These are phyloP conservation scores for Ephestia elutella DNA, from an alignment of 1,140 invertebrate genomes.

Conservation along the genomic window DNA sequence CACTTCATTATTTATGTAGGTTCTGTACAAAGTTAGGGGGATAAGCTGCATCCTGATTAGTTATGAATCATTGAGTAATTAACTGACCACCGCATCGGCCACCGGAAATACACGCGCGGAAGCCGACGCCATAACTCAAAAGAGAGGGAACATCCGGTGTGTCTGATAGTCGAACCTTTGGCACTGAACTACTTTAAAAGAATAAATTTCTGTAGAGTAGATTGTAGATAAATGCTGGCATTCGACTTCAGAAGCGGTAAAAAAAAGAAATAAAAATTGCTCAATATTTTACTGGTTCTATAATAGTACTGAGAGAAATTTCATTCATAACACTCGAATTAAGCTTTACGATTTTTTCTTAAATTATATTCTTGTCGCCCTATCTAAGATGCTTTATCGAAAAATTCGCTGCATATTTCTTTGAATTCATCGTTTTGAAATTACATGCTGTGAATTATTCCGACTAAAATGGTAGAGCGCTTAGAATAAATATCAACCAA, in stretches of 20 bases:
- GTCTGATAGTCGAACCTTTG: conserved; percentile 17
- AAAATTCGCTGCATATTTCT: too few relatives aligned
- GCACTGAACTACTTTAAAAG: neutral
- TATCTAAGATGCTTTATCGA: too few relatives aligned
- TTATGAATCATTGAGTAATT: conserved; percentile 59
- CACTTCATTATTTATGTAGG: neutral
- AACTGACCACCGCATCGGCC: conserved; percentile 40
- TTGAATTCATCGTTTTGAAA: too few relatives aligned
- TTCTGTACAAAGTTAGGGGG: neutral
- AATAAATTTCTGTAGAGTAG: neutral
- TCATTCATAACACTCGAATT: too few relatives aligned
- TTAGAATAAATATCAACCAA: too few relatives aligned
- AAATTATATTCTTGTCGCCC: too few relatives aligned
- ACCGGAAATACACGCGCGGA: conserved; percentile 61
- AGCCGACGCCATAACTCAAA: conserved; percentile 63
- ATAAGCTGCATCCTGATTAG: conserved; percentile 37
- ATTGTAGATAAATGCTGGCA: neutral
- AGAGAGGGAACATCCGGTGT: conserved; percentile 45
- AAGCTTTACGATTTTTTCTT: too few relatives aligned
- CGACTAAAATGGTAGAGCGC: too few relatives aligned
- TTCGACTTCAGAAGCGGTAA: neutral
- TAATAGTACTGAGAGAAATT: too few relatives aligned
- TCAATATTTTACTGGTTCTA: too few relatives aligned
- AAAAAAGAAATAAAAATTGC: too few relatives aligned
- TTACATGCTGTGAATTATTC: too few relatives aligned